Percentiles rank a stretch among this genome's conserved stretches.
These are phyloP conservation scores for Boloria selene DNA, from an alignment of 2,888 invertebrate species.

Conservation along the genomic window DNA sequence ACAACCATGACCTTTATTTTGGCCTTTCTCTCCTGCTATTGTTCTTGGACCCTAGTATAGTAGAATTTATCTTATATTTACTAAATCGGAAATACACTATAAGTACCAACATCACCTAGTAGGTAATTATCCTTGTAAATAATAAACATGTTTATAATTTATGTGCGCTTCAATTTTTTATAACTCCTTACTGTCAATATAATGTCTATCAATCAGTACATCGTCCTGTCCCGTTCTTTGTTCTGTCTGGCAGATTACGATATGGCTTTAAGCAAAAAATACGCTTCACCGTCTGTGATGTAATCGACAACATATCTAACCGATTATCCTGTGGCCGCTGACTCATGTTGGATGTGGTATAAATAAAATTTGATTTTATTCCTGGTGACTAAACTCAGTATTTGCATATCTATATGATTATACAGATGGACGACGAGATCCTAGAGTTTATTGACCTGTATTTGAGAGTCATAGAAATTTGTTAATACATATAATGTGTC, in stretches of 20 bases:
- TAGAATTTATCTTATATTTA: conserved; percentile 61
- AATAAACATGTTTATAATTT: conserved; percentile 13
- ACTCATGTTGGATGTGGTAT: conserved; percentile 51
- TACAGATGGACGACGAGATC: conserved; percentile 24
- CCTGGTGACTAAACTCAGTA: conserved; percentile 61
- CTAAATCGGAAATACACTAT: not conserved
- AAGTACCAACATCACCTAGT: conserved; percentile 9
- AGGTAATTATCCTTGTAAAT: conserved; percentile 15
- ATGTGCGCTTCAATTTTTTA: conserved; percentile 30
- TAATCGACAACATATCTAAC: conserved; percentile 62
- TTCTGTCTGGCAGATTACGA: conserved; percentile 37
- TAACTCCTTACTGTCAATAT: conserved; percentile 34
- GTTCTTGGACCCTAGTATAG: conserved; percentile 52
- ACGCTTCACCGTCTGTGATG: conserved; percentile 53
- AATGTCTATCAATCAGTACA: conserved; percentile 40
- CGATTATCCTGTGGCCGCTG: conserved; percentile 58
- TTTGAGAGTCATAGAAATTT: conserved; percentile 46
- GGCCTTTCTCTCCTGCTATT: conserved; percentile 65
- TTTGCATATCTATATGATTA: conserved; percentile 47
- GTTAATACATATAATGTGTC: conserved; percentile 45
- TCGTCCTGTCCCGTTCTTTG: conserved; percentile 40
- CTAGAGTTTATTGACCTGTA: conserved; percentile 45
- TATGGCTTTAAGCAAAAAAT: conserved; percentile 43
- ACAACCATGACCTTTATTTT: conserved; percentile 72
- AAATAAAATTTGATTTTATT: conserved; percentile 59